A percentile compares a stretch with the other conserved stretches of the same genome.
Conservation (phyloP, 2,797 vertebrate genomes). For the Geotrypetes seraphini region DNA sequence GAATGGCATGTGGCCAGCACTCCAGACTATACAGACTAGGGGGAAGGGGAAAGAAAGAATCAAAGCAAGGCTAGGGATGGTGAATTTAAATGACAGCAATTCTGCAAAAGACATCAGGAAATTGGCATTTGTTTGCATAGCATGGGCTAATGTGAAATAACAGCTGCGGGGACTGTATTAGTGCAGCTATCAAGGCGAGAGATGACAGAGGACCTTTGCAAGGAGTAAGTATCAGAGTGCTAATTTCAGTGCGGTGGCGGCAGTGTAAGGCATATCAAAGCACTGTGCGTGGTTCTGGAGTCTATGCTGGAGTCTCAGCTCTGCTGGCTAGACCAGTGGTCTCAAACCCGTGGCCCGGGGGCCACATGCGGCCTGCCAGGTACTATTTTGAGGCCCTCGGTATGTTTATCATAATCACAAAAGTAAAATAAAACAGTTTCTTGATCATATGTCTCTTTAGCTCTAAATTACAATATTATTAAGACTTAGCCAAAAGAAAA, state of each 20-base stretch:
- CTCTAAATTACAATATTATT: too few relatives aligned
- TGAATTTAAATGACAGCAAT: conserved; percentile 64
- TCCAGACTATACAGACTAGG: conserved; percentile 47
- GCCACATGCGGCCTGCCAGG: too few relatives aligned
- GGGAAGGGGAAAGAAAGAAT: conserved; percentile 31
- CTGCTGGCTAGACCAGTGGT: too few relatives aligned
- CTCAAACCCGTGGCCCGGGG: too few relatives aligned
- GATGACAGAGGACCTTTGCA: conserved; percentile 41
- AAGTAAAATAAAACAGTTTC: too few relatives aligned
- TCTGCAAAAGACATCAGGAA: conserved; percentile 64
- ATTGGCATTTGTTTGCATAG: conserved; percentile 56
- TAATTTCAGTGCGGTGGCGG: conserved; percentile 30
- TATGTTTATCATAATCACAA: too few relatives aligned
- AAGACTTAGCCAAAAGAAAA: too few relatives aligned
- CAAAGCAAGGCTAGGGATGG: conserved; percentile 33
- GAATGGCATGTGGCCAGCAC: conserved; percentile 60
- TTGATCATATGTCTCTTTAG: too few relatives aligned
- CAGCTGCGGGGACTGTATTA: conserved; percentile 41
- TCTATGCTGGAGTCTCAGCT: too few relatives aligned
- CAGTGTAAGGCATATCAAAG: conserved; percentile 11
- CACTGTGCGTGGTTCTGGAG: conserved; percentile 14
- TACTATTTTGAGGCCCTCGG: too few relatives aligned
- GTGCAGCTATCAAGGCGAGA: conserved; percentile 49
- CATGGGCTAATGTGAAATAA: conserved; percentile 56
- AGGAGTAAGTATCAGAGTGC: conserved; percentile 25